Percentiles rank a stretch among this genome's conserved stretches.
Evolutionary conservation across 2,888 invertebrate genomes (phyloP).

Genomic region (Cheiracanthium punctorium): DNA sequence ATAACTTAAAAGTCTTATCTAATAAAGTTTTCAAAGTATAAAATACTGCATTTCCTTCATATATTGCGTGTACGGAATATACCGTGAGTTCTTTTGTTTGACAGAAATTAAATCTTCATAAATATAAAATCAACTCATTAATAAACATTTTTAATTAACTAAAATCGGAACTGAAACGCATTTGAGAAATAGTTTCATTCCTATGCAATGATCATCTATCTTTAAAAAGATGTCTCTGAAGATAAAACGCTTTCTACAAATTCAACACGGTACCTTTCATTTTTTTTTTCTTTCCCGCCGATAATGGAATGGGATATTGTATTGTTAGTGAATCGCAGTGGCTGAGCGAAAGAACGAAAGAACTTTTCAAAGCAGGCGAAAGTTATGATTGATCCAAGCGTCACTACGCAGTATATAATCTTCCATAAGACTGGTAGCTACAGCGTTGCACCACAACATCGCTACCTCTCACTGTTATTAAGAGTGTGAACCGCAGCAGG

Average conservation of each 20-base stretch:
- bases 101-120: no score
- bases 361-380: neutral
- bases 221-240: no score
- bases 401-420: neutral
- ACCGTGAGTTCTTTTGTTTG: no score
- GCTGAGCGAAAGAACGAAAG: neutral
- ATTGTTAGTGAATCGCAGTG: neutral
- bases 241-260: neutral
- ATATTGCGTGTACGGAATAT: no score
- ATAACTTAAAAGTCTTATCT: no score
- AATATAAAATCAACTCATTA: no score
- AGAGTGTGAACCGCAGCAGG: neutral
- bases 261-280: neutral
- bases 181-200: no score
- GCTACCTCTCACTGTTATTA: neutral
- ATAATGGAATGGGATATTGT: neutral
- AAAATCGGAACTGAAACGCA: no score
- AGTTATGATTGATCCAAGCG: neutral
- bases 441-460: neutral
- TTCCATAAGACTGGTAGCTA: neutral
- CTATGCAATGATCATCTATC: no score
- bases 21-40: no score
- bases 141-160: no score
- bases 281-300: neutral
- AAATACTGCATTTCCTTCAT: no score